A percentile compares a stretch with the other conserved stretches of the same genome.
These are phyloP conservation scores for Aldrovandia affinis DNA, from an alignment of 2,797 vertebrate genomes.

Conservation along the genomic window DNA sequence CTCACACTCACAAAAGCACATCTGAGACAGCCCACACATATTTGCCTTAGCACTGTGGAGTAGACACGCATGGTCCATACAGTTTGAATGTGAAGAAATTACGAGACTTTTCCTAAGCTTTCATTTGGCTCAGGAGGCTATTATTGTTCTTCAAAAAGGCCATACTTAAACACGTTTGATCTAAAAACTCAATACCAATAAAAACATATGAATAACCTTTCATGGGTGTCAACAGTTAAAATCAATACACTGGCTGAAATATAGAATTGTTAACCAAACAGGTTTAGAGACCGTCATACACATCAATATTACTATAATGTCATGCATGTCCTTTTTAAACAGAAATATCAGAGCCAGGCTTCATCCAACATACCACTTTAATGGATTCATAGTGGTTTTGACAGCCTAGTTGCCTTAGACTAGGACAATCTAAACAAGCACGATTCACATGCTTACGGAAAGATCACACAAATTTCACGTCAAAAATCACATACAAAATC, in stretches of 20 bases:
- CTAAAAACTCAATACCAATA: neutral
- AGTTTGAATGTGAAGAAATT: neutral
- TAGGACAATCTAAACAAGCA: too few relatives aligned
- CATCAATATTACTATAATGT: neutral
- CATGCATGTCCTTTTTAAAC: neutral
- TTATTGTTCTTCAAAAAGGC: neutral
- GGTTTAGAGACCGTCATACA: neutral
- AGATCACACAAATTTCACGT: too few relatives aligned
- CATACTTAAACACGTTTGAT: neutral
- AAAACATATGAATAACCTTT: neutral
- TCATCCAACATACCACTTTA: neutral
- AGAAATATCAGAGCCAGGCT: neutral
- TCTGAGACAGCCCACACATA: slow-evolving; percentile 1
- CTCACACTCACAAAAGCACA: neutral
- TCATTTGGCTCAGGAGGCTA: neutral
- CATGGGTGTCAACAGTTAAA: neutral
- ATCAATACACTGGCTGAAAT: neutral
- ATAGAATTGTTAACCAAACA: neutral
- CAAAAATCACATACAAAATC: too few relatives aligned
- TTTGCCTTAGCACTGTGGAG: neutral
- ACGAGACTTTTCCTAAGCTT: neutral
- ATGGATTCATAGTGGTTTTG: too few relatives aligned
- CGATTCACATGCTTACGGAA: too few relatives aligned
- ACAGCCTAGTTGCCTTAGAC: neutral
- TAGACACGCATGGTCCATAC: neutral